These are phyloP conservation scores for Drosophila nasuta DNA, from an alignment of 1,140 invertebrate species.

Conservation along the genomic window DNA sequence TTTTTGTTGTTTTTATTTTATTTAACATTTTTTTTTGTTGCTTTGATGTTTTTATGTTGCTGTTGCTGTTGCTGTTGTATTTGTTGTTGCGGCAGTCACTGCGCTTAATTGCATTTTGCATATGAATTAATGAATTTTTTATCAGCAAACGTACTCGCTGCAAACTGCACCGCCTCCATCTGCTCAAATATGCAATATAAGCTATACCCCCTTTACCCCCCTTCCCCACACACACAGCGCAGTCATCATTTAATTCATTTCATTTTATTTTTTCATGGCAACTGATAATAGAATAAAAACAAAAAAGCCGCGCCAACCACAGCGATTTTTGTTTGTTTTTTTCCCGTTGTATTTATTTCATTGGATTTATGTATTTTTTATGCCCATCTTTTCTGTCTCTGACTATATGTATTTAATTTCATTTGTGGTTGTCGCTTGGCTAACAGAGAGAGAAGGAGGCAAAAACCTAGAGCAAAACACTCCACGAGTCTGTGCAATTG, in stretches of 20 bases:
- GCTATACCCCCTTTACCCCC: not conserved
- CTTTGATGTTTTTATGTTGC: constrained; percentile 50
- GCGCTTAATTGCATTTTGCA: constrained; percentile 83
- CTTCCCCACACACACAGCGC: not conserved
- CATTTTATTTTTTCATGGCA: constrained; percentile 60
- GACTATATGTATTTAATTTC: constrained; percentile 80
- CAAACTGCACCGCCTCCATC: constrained; percentile 37
- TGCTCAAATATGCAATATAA: constrained; percentile 64
- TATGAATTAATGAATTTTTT: constrained; percentile 84
- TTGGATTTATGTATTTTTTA: constrained; percentile 51
- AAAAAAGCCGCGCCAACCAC: constrained; percentile 67
- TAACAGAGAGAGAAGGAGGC: constrained; percentile 2
- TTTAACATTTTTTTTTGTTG: constrained; percentile 8
- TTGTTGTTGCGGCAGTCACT: constrained; percentile 64
- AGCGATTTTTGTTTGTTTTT: constrained; percentile 48
- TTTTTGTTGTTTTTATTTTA: constrained; percentile 9
- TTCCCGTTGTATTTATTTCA: constrained; percentile 36
- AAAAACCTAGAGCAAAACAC: not conserved
- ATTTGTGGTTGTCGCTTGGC: constrained; percentile 65
- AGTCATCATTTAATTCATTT: constrained; percentile 73
- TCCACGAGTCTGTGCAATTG: constrained; percentile 7
- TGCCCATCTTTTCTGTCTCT: constrained; percentile 25
- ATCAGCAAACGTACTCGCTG: constrained; percentile 56
- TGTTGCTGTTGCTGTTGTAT: constrained; percentile 30
- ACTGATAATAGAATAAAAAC: constrained; percentile 76